Evolutionary conservation across 1,140 invertebrate genomes (phyloP), one percentile per base, ranked within the genome.

Genomic region (Conopomorpha cramerella): DNA sequence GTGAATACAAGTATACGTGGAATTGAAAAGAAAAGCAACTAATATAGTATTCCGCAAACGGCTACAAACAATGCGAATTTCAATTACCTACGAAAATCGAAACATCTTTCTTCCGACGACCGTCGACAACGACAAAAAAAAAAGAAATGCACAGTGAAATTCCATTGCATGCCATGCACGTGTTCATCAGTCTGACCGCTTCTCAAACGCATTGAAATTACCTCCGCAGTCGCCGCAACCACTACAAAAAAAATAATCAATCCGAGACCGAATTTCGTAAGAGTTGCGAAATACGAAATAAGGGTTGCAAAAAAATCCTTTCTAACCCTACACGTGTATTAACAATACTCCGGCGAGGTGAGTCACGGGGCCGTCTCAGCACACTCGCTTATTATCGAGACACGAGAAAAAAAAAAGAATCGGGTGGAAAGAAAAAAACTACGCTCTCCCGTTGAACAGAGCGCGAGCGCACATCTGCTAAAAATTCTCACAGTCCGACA

Each of bases 391-490:
- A 64, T 67, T 73, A 73, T 67, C 62, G 68, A 71, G 28, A 56
- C 48, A 52, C 47, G 47, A 44, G 47, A 59, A 55, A 36, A 35
- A 45, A 52, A 57, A 66, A 68, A 72, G 65, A 65, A 62, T 7
- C 10, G 54, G 65, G 60, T 68, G 64, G 58, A n/a, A n/a, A n/a
- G n/a, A n/a, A n/a, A n/a, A n/a, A n/a, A n/a, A n/a, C n/a, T n/a
- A n/a, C 61, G 61, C 43, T 66, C 60, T 45, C 60, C 61, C 57
- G 61, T 59, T 53, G 54, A 52, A 57, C 50, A 52, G 49, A 52
- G 58, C 61, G 59, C 59, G 59, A 64, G 68, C 65, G 64, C 70
- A 72, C 71, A 76, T 76, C 71, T 76, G 71, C 71, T 67, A 58
- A 70, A 76, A 72, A 55, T 76, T 74, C 67, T 76, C 71, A 76